phyloP scores from a whole-genome alignment of 2,797 vertebrate genomes.

The Otus scops region DNA sequence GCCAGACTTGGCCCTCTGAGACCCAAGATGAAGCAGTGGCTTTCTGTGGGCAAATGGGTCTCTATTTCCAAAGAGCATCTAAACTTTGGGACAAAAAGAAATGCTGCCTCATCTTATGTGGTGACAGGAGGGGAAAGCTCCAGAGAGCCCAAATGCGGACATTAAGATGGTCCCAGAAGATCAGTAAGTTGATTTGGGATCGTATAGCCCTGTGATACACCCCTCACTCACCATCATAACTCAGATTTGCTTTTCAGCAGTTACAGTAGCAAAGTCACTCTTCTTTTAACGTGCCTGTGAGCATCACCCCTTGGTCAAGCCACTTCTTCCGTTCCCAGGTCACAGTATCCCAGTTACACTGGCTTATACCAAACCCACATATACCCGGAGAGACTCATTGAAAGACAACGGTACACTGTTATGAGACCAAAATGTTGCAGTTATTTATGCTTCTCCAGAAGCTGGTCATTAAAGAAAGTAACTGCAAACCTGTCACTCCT shows the following conservation, averaged over 20 bases:
- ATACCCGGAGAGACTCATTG: background rate
- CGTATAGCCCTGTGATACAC: fast-evolving
- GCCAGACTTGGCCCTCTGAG: background rate
- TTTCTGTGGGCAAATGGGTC: background rate
- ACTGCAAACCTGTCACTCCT: background rate
- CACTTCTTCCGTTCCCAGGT: background rate
- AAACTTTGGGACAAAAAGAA: background rate
- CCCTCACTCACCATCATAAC: background rate
- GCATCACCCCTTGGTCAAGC: background rate
- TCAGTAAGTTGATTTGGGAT: too few relatives aligned
- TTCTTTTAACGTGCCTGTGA: background rate
- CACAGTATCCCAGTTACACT: background rate
- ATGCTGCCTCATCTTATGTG: fast-evolving
- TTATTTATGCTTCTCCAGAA: background rate
- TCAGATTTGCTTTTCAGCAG: background rate
- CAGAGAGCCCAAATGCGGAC: background rate
- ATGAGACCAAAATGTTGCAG: background rate
- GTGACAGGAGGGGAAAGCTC: background rate
- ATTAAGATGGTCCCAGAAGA: background rate
- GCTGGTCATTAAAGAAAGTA: background rate
- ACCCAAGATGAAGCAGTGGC: background rate
- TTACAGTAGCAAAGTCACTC: background rate
- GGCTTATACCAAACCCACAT: background rate
- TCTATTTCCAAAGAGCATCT: background rate
- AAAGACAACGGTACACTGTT: background rate